phyloP scores from a whole-genome alignment of 1,140 invertebrate species.

The Micrasema minimum region DNA sequence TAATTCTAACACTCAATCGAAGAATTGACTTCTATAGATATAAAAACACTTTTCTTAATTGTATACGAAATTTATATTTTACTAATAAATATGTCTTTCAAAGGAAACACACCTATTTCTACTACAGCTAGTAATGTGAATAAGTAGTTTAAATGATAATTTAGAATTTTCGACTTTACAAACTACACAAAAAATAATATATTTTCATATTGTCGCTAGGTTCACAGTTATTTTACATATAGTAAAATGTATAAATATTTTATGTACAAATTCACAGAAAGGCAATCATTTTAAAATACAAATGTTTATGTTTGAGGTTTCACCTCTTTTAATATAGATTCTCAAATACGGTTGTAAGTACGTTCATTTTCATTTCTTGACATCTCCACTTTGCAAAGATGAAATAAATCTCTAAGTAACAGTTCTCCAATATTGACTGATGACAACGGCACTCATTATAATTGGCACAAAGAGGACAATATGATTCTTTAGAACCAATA shows the following conservation, averaged over 20 bases:
- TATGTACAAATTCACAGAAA: slow-evolving; percentile 20
- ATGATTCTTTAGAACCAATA: too few species aligned
- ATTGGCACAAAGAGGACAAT: too few species aligned
- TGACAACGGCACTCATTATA: slow-evolving; percentile 9
- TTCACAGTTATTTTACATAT: background rate
- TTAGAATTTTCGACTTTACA: slow-evolving; percentile 33
- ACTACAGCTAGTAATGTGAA: slow-evolving; percentile 13
- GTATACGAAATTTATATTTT: slow-evolving; percentile 16
- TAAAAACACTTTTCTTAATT: background rate
- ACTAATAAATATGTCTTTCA: slow-evolving; percentile 17
- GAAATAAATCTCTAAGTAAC: too few species aligned
- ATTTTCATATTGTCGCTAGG: slow-evolving; percentile 26
- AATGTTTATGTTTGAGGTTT: slow-evolving; percentile 8
- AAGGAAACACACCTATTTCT: slow-evolving; percentile 14
- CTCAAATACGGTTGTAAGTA: slow-evolving; percentile 4
- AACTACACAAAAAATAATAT: slow-evolving; percentile 28
- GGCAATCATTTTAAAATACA: slow-evolving; percentile 23
- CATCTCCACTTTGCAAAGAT: too few species aligned
- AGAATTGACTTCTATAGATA: slow-evolving; percentile 32
- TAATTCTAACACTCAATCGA: slow-evolving; percentile 15
- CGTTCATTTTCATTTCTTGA: too few species aligned
- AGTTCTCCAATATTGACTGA: too few species aligned
- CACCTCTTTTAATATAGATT: slow-evolving; percentile 15
- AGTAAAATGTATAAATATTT: slow-evolving; percentile 21
- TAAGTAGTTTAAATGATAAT: slow-evolving; percentile 29